These are phyloP conservation scores for Caranx ignobilis DNA, from an alignment of 2,113 vertebrate species.

Conservation along the genomic window DNA sequence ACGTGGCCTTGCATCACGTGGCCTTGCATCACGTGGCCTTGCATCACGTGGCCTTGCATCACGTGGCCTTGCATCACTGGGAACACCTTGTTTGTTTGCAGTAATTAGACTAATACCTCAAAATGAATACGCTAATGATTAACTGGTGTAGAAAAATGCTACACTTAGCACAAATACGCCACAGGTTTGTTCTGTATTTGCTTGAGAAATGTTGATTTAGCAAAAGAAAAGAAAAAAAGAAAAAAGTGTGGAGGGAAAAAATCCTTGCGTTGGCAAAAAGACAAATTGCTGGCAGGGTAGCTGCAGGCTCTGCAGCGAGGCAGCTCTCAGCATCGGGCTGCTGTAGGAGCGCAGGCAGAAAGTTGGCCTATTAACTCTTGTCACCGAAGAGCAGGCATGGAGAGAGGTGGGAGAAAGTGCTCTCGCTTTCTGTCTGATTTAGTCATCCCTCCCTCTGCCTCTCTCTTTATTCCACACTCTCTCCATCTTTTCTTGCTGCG, in stretches of 20 bases:
- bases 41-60: too few relatives aligned
- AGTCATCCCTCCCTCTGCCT: slow-evolving; percentile 19
- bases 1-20: too few relatives aligned
- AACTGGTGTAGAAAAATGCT: slow-evolving; percentile 30
- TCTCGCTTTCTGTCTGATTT: slow-evolving; percentile 46
- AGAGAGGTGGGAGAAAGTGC: slow-evolving; percentile 52
- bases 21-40: too few relatives aligned
- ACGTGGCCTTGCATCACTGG: slow-evolving; percentile 5
- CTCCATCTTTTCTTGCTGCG: background rate
- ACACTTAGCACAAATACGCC: slow-evolving; percentile 5
- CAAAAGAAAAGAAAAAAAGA: slow-evolving; percentile 36
- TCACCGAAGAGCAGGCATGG: slow-evolving; percentile 47
- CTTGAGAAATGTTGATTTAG: slow-evolving; percentile 68
- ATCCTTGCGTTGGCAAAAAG: slow-evolving; percentile 68
- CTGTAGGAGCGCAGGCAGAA: slow-evolving; percentile 67
- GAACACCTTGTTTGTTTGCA: slow-evolving; percentile 36
- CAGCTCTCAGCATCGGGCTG: slow-evolving; percentile 54
- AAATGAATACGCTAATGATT: slow-evolving; percentile 43
- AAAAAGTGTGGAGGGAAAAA: slow-evolving; percentile 11
- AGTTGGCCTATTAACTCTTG: slow-evolving; percentile 64
- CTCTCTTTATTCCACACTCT: slow-evolving; percentile 16
- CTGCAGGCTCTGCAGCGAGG: slow-evolving; percentile 72
- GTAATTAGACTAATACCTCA: slow-evolving; percentile 41
- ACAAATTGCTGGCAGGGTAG: slow-evolving; percentile 66
- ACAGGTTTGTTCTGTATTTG: slow-evolving; percentile 38